Base-by-base conservation (phyloP, 2,888 invertebrate genomes). In the Macrophya alboannulata region DNA sequence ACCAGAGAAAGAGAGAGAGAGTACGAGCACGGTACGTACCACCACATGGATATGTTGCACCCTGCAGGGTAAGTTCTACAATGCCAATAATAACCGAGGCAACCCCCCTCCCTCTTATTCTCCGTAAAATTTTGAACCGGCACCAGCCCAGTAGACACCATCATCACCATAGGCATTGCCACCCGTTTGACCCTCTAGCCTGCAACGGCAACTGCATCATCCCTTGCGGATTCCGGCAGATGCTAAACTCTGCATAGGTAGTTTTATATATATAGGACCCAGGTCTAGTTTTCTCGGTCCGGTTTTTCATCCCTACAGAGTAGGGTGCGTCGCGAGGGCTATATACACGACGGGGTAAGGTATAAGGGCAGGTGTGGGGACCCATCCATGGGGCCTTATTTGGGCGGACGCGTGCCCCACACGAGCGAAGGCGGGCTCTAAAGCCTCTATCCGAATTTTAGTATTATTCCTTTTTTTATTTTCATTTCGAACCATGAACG, bases 401-500 rank as follows among this genome's bases (percentile, higher is more conserved):
- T 65, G 17, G 88, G 89, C 91, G 88, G 92, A 91, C 93, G 93
- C 93, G 93, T 93, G 93, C 93, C 93, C 91, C 92, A 93, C 93
- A 93, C 93, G 93, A 93, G 93, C 92, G 93, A 91, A 91, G 93
- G 93, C 93, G 93, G 92, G 89, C 89, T 87, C 87, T 86, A 4
- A 17, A 4, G 17, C 48, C 25, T 48, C 68, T 83, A 68, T 65
- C 15, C 37, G 9, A 37, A 40, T 48, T 83, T 68, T 48, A 81
- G 43, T 31, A 31, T 31, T 31, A 31, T 31, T 31, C 3, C 31
- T 31, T 31, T 31, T 31, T 31, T 31, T 3, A 31, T 31, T 31
- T 31, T 31, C 3, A 31, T 81, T 81, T 81, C 8, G 43, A n/a
- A 40, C 43, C 62, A 62, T 81, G 45, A 45, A 74, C 37, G 40